A percentile compares a stretch with the other conserved stretches of the same genome.
These are phyloP conservation scores for Silurus meridionalis DNA, from an alignment of 2,113 vertebrate genomes.

Conservation along the genomic window DNA sequence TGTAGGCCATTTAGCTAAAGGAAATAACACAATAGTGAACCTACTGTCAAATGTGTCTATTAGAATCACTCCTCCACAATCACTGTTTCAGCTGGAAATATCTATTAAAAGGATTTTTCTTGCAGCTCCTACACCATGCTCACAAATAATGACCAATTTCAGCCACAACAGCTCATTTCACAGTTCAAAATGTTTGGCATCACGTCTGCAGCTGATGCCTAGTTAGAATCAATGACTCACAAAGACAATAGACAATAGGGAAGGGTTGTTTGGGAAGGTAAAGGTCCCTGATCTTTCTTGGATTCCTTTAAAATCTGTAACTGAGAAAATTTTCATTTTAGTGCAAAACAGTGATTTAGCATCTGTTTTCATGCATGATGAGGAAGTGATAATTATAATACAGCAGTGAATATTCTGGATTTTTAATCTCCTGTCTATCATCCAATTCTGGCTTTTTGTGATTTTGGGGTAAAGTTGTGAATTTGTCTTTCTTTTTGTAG, in stretches of 20 bases:
- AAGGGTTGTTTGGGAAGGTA: not conserved
- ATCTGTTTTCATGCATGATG: not conserved
- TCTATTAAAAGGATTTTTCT: not conserved
- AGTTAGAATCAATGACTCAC: conserved; percentile 17
- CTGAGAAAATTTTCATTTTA: not conserved
- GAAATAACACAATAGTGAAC: not conserved
- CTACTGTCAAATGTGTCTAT: not conserved
- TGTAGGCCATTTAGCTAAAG: not conserved
- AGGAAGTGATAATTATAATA: not conserved
- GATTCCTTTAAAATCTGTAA: not conserved
- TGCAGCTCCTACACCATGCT: not conserved
- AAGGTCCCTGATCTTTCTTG: not conserved
- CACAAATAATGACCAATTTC: not conserved
- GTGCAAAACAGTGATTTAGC: not conserved
- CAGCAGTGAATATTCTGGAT: not conserved
- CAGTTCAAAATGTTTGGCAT: conserved; percentile 31
- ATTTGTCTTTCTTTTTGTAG: not conserved
- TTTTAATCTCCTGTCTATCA: not conserved
- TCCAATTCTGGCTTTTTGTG: not conserved
- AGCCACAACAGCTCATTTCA: not conserved
- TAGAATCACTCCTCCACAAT: not conserved
- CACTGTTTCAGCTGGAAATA: not conserved
- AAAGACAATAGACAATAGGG: not conserved
- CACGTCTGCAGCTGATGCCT: conserved; percentile 13
- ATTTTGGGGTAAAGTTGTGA: not conserved